phyloP scores from a whole-genome alignment of 2,797 vertebrate genomes.

The Numenius phaeopus region DNA sequence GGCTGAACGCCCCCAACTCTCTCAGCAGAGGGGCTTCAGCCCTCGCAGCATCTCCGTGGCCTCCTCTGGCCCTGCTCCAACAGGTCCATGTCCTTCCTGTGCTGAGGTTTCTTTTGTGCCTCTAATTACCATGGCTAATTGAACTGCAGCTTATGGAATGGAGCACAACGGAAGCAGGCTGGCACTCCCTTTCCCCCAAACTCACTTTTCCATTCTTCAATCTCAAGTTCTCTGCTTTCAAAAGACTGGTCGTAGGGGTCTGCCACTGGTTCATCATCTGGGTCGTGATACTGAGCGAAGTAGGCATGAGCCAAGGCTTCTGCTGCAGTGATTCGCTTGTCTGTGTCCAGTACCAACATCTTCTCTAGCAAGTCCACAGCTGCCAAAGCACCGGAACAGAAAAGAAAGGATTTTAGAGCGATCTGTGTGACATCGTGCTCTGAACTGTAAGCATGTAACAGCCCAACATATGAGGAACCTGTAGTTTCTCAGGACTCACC shows the following conservation, averaged over 20 bases:
- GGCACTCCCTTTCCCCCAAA: neutral
- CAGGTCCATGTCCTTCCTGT: no score
- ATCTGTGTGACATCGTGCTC: neutral
- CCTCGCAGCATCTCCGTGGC: no score
- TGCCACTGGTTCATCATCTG: conserved; percentile 95
- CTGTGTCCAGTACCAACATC: conserved; percentile 97
- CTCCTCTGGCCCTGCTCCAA: no score
- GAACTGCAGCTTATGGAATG: rapidly evolving
- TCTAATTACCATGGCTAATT: neutral
- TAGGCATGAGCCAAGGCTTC: conserved; percentile 93
- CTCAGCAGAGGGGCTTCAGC: no score
- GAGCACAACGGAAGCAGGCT: neutral
- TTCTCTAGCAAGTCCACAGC: conserved; percentile 97
- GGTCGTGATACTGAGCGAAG: conserved; percentile 96
- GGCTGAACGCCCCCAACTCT: no score
- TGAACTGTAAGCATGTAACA: neutral
- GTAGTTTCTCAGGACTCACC: neutral
- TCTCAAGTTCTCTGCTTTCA: conserved; percentile 94
- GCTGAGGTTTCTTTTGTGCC: neutral
- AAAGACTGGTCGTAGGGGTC: conserved; percentile 98
- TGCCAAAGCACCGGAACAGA: conserved; percentile 36
- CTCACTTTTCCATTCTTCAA: conserved; percentile 98
- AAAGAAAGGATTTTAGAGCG: neutral
- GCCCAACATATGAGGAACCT: neutral
- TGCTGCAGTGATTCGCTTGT: conserved; percentile 94